Conservation (phyloP, 2,113 vertebrate genomes). For the Crotalus viridis region DNA sequence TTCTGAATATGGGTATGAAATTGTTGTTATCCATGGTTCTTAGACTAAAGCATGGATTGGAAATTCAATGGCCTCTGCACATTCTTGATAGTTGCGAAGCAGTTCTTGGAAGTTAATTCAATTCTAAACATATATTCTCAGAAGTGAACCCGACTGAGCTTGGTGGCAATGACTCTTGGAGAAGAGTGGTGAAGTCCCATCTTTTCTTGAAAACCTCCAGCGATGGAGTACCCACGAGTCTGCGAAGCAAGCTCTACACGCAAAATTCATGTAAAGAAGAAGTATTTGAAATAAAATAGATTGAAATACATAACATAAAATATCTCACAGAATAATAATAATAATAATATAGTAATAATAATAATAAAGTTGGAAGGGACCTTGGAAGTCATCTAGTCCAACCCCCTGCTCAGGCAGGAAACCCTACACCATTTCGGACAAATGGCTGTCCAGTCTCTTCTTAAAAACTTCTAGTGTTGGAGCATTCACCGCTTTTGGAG, state of each 20-base stretch:
- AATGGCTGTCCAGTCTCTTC: no score
- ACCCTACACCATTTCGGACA: no score
- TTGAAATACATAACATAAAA: background rate
- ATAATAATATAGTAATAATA: no score
- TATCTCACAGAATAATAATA: no score
- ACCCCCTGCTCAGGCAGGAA: no score
- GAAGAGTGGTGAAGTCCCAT: background rate
- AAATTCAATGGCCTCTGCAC: background rate
- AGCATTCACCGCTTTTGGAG: no score
- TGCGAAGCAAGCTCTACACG: rapidly evolving
- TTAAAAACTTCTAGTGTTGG: no score
- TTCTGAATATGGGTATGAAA: background rate
- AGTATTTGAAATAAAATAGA: background rate
- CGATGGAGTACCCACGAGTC: background rate
- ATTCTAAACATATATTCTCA: background rate
- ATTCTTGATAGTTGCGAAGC: background rate
- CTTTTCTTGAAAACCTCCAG: background rate
- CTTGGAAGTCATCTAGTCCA: no score
- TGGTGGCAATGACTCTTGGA: background rate
- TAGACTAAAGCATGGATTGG: background rate
- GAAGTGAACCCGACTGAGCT: background rate
- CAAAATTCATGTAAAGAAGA: background rate
- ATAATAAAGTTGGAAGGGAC: no score
- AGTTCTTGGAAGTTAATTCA: background rate
- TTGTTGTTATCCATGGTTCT: background rate